Evolutionary conservation across 1,140 invertebrate species (phyloP), one percentile per base, ranked within the genome.

Genomic region (Solenopsis invicta): DNA sequence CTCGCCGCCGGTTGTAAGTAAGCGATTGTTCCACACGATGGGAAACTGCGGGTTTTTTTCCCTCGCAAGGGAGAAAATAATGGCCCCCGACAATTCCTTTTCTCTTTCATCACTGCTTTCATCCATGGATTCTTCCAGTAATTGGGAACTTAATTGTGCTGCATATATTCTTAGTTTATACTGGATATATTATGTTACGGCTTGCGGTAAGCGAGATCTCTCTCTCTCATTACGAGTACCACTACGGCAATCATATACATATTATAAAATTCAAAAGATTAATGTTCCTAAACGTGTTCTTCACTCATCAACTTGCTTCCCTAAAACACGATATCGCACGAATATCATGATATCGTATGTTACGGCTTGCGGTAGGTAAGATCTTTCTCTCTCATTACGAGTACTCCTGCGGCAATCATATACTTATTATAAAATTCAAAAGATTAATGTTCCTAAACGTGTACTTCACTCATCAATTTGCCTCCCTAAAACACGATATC

Each of bases 1-100:
- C 52, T 61, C 54, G 69, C 80, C 41, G 13, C 12, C 18, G 41
- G 37, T 84, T 41, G 24, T 61, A 61, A 84, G n/a, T 84, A 75
- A 84, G 54, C 80, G 80, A 75, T 75, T 84, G 69, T 75, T 75
- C 69, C 80, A 71, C 80, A 29, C 69, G 69, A 84, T 61, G 69
- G 54, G 13, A 84, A 75, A 84, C 62, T 34, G 54, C 67, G 18
- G 24, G 67, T 59, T 29, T 84, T 84, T 84, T 74, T 34, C 48
- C 29, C 24, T 64, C 41, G 80, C 69, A 29, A 74, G 45, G 41
- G 6, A 13, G 13, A 71, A 37, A 61, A 61, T 74, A 61, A 74
- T 69, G n/a, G 5, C 16, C 29, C 45, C 48, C 45, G 24, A 18
- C 16, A 34, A 37, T 52, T 48, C 24, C 41, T 82, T 54, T 56